phyloP scores from a whole-genome alignment of 2,797 vertebrate genomes.

The Myotis findleyi region DNA sequence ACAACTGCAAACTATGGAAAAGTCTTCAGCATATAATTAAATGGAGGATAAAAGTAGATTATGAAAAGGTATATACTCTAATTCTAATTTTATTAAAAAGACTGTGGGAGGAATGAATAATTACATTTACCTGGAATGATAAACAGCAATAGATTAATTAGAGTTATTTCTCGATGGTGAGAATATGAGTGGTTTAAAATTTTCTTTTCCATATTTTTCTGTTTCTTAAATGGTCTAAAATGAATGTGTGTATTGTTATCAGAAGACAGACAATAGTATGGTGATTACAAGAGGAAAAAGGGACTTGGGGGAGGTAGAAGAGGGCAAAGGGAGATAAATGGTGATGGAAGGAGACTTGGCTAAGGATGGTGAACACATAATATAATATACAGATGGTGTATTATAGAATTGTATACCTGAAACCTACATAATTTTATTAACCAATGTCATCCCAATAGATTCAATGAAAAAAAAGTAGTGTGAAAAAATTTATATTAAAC shows the following conservation, averaged over 20 bases:
- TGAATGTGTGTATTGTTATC: neutral
- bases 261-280: neutral
- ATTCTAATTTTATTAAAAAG: constrained; percentile 25
- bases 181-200: neutral
- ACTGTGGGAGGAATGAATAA: neutral
- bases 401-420: neutral
- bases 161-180: neutral
- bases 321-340: neutral
- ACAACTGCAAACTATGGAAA: neutral
- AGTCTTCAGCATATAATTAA: neutral
- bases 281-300: neutral
- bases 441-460: neutral
- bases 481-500: neutral
- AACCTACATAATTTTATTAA: neutral
- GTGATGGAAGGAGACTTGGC: neutral
- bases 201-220: neutral
- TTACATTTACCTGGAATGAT: neutral
- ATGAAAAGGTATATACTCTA: neutral
- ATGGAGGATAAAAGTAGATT: neutral
- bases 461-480: neutral
- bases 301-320: neutral
- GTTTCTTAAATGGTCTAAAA: neutral
- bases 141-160: neutral
- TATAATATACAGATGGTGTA: neutral
- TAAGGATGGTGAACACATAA: neutral